A percentile compares a stretch with the other conserved stretches of the same genome.
Evolutionary conservation across 2,888 invertebrate genomes (phyloP).

Genomic region (Amphipyra tragopoginis): DNA sequence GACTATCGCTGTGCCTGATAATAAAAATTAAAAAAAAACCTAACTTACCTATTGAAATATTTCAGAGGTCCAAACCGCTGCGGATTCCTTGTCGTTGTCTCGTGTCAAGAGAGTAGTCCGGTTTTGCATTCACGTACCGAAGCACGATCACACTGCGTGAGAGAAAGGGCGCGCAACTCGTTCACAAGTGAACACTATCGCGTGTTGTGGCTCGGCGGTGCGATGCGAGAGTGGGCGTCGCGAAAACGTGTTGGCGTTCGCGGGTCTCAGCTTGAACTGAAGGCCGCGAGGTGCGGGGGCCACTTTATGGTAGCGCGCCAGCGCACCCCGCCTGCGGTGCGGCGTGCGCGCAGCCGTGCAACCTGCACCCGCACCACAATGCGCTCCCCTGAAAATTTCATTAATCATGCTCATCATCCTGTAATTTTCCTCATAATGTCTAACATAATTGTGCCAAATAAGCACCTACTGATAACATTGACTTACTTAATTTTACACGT

Average conservation of each 20-base stretch:
- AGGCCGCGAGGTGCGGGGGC: conserved; percentile 88
- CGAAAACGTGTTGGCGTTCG: conserved; percentile 82
- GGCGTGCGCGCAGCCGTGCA: conserved; percentile 59
- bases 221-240: conserved; percentile 81
- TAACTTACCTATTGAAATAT: conserved; percentile 80
- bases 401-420: conserved; percentile 21
- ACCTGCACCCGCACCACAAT: conserved; percentile 39
- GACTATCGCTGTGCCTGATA: conserved; percentile 74
- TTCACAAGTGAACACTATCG: conserved; percentile 81
- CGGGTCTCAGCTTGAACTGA: conserved; percentile 84
- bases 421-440: conserved; percentile 13
- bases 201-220: conserved; percentile 79
- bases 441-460: neutral
- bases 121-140: conserved; percentile 88
- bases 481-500: conserved; percentile 2
- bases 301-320: conserved; percentile 79
- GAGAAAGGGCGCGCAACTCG: conserved; percentile 88
- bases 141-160: conserved; percentile 88
- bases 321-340: conserved; percentile 74
- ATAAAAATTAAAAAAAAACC: conserved; percentile 55
- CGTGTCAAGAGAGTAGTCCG: conserved; percentile 85
- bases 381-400: conserved; percentile 49
- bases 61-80: conserved; percentile 73
- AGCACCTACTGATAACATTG: neutral
- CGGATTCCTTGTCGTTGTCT: conserved; percentile 77